These are phyloP conservation scores for Climacteris rufus DNA, from an alignment of 2,113 vertebrate species.

Conservation along the genomic window DNA sequence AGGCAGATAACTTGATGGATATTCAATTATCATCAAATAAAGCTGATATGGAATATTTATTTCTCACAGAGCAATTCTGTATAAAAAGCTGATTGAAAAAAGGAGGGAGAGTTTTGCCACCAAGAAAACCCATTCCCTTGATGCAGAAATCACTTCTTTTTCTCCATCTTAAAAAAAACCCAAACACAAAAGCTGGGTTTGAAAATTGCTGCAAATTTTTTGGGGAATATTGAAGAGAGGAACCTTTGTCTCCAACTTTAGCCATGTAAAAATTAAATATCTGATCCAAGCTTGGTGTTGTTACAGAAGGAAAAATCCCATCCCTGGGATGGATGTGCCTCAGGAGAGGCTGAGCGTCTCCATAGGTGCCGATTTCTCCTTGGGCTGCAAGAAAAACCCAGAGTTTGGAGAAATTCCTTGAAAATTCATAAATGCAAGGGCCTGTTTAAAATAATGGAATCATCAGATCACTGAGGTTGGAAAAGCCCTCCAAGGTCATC, in stretches of 20 bases:
- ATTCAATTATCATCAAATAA: neutral
- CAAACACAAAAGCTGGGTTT: no score
- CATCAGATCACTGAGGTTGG: neutral
- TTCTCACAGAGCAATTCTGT: neutral
- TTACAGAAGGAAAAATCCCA: neutral
- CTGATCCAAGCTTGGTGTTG: neutral
- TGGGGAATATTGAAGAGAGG: neutral
- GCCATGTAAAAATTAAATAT: neutral
- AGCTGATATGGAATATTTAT: neutral
- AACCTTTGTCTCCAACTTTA: neutral
- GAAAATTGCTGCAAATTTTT: neutral
- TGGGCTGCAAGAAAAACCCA: neutral
- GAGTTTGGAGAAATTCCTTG: neutral
- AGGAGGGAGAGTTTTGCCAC: neutral
- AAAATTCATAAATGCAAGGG: neutral
- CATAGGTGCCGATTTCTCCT: accelerated
- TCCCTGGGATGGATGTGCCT: neutral
- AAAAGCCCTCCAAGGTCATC: accelerated
- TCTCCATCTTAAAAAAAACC: neutral
- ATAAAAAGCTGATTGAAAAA: neutral
- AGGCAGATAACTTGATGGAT: neutral
- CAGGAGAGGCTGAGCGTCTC: neutral
- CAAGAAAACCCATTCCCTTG: neutral
- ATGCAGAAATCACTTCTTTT: neutral
- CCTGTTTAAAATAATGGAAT: neutral